Base-by-base conservation (phyloP, 2,113 vertebrate species). In the Eira barbara region DNA sequence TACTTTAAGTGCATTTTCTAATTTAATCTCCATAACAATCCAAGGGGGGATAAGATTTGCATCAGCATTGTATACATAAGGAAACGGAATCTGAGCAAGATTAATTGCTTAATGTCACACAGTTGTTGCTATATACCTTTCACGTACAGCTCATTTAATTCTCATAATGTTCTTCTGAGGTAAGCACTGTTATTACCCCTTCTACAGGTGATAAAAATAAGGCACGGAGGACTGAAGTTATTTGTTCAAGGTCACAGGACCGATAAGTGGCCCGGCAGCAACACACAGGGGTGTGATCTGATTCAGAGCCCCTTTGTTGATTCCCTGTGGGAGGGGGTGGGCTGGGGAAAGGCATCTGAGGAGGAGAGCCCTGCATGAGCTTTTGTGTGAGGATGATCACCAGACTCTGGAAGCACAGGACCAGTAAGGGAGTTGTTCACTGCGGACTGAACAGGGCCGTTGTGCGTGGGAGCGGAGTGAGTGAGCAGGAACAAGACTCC, bases 1-100 rank as follows among this genome's bases (percentile, higher is more conserved):
- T 89, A 39, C 11, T 79, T 86, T 39, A 49, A 79, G 83, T 76
- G 31, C 45, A 25, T 57, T 87, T 94, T 93, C 69, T 84, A 93
- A 96, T 84, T 89, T 96, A 78, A 84, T 91, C 49, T 84, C 63
- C 55, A 20, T 65, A 83, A 93, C 27, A 78, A 31, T 86, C 45
- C 3, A 11, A 94, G 61, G 34, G 47, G 47, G 55, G 57, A n/a
- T 61, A 39, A 42, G 34, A 91, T 49, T 91, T 89, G 91, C 74
- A 69, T 14, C 42, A 74, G 36, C 36, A n/a, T 96, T 87, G 95
- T 79, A 80, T 45, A 90, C 63, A 18, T 76, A 45, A 71, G 79
- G 87, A 91, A 61, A 47, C 4, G 23, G 63, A 97, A 96, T 49
- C 8, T 34, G 49, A 49, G 23, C 4, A 1, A 91, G 57, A 88